Base-by-base conservation (phyloP, 2,113 vertebrate species). In the Cyphotilapia sp. region DNA sequence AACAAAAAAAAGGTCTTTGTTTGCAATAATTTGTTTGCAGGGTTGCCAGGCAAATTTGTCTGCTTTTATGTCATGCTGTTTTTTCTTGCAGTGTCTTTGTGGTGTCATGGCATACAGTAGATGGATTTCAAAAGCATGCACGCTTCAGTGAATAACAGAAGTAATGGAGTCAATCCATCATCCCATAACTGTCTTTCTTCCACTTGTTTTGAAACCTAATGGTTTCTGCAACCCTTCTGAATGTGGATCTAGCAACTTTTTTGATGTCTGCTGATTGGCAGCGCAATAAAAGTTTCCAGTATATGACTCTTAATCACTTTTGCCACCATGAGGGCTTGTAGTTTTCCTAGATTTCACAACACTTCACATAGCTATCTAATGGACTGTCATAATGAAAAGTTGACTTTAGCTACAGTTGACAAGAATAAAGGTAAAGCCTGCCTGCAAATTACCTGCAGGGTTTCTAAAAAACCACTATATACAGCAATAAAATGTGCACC, bases 21-120 rank as follows among this genome's bases (percentile, higher is more conserved):
- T 91, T 89, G 53, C 31, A 17, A 82, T 87, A 61, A 91, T 91
- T 31, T 80, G 78, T 91, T 93, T 86, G 13, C n/a, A 40, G 16
- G 45, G 86, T 89, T 94, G 88, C 89, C 87, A 91, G 40, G 93
- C 61, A 66, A 53, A 57, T 40, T 8, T 63, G 24, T 83, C 81
- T 49, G 16, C 40, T 80, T 84, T 87, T 31, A 59, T 80, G 35
- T 81, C 40, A 13, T 38, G 47, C 12, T 29, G 40, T 86, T 66
- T 91, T 91, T 63, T 63, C 31, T 87, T 63, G 19, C 42, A 45
- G 42, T 33, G n/a, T 76, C 24, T 53, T 80, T 89, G 16, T 78
- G 78, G 42, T 82, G 5, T 84, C 2, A 45, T n/a, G n/a, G 14
- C 13, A 47, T 6, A 53, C 47, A 63, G 35, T 24, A 29, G 80